These are phyloP conservation scores for Thalassarche chlororhynchos DNA, from an alignment of 2,113 vertebrate species.

Conservation along the genomic window DNA sequence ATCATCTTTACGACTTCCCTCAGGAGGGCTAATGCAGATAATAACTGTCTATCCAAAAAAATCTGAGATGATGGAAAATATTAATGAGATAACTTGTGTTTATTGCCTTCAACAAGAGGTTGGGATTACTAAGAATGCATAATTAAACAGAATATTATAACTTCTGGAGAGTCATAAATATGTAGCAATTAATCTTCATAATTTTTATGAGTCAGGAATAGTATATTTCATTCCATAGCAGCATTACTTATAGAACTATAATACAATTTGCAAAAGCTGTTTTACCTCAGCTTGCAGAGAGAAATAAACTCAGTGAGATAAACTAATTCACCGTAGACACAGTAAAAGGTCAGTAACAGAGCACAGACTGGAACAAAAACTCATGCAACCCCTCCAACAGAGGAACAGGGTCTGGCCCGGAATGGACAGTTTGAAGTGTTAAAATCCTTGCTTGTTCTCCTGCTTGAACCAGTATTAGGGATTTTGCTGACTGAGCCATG, in stretches of 20 bases:
- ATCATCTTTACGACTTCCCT: neutral
- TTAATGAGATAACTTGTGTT: neutral
- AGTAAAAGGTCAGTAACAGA: neutral
- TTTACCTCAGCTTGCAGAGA: neutral
- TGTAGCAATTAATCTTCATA: neutral
- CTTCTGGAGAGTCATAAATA: neutral
- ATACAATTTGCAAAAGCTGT: neutral
- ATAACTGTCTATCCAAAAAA: neutral
- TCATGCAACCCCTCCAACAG: neutral
- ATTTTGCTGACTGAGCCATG: neutral
- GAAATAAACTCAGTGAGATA: neutral
- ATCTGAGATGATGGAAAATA: neutral
- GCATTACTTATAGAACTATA: neutral
- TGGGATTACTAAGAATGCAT: neutral
- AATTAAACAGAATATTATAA: neutral
- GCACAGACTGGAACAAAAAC: neutral
- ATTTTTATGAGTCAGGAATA: neutral
- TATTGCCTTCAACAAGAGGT: neutral
- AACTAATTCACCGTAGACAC: neutral
- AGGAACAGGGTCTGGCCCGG: neutral
- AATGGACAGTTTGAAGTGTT: neutral
- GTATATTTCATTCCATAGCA: neutral
- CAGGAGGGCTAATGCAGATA: neutral
- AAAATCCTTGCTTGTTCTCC: neutral
- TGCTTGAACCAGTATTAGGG: neutral